phyloP scores from a whole-genome alignment of 2,888 invertebrate genomes.

The Lordiphosa andalusiaca region DNA sequence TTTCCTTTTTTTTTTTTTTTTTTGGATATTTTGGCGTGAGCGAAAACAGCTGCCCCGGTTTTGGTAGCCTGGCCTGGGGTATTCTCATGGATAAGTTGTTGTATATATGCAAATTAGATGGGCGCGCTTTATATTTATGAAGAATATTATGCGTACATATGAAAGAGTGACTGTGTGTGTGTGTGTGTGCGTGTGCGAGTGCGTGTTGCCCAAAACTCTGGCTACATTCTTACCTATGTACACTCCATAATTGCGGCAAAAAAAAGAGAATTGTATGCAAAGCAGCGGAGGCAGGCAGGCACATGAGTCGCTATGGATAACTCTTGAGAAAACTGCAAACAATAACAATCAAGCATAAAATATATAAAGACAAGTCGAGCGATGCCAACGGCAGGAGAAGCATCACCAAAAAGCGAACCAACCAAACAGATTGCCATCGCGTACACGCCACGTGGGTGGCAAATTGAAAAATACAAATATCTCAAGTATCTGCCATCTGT shows the following conservation, averaged over 20 bases:
- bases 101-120: slow-evolving; percentile 68
- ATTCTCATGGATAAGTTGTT: slow-evolving; percentile 23
- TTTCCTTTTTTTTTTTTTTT: background rate
- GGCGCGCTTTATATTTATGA: slow-evolving; percentile 69
- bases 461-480: too few relatives aligned
- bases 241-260: slow-evolving; percentile 63
- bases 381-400: too few relatives aligned
- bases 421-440: background rate
- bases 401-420: too few relatives aligned
- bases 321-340: slow-evolving; percentile 61
- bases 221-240: slow-evolving; percentile 17
- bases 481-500: too few relatives aligned
- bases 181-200: slow-evolving; percentile 6
- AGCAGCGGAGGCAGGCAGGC: slow-evolving; percentile 32
- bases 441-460: too few relatives aligned
- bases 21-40: slow-evolving; percentile 38
- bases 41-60: slow-evolving; percentile 64
- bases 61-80: slow-evolving; percentile 39
- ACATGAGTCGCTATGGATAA: slow-evolving; percentile 70
- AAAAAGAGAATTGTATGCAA: slow-evolving; percentile 27
- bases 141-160: slow-evolving; percentile 63
- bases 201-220: slow-evolving; percentile 30
- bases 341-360: slow-evolving; percentile 44
- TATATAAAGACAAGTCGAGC: background rate
- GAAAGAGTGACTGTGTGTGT: slow-evolving; percentile 1